These are phyloP conservation scores for Ciconia maguari DNA, from an alignment of 2,113 vertebrate genomes.

Conservation along the genomic window DNA sequence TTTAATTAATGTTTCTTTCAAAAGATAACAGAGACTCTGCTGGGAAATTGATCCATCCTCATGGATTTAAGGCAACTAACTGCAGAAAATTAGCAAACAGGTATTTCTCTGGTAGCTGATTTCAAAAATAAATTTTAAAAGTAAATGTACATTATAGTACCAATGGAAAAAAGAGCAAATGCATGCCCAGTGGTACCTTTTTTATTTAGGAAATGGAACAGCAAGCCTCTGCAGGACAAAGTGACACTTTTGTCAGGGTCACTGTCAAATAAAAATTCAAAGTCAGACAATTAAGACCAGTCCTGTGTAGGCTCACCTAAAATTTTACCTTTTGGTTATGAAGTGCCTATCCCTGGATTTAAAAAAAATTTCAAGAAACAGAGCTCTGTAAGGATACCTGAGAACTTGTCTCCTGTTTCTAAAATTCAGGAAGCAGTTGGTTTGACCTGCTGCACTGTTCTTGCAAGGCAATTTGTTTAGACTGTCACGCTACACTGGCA, in stretches of 20 bases:
- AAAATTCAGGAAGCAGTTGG: background rate
- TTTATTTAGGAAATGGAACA: background rate
- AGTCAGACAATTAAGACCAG: background rate
- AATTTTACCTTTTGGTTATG: background rate
- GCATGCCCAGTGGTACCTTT: background rate
- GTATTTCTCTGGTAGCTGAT: background rate
- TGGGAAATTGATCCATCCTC: background rate
- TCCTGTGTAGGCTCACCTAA: background rate
- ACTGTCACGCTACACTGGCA: fast-evolving
- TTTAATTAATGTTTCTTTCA: background rate
- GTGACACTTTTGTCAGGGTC: background rate
- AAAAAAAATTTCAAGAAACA: background rate
- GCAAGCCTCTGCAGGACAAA: background rate
- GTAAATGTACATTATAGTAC: background rate
- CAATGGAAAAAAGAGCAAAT: background rate
- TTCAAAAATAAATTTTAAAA: background rate
- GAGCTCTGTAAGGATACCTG: background rate
- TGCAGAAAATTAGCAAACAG: background rate
- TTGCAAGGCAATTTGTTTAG: background rate
- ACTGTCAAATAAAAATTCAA: background rate
- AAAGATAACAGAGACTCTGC: background rate
- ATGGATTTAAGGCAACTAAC: background rate
- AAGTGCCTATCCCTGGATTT: background rate
- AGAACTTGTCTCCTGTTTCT: background rate
- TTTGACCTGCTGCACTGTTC: background rate